Base-by-base conservation (phyloP, 92 coral and sea anemone genomes). In the Porites rus region DNA sequence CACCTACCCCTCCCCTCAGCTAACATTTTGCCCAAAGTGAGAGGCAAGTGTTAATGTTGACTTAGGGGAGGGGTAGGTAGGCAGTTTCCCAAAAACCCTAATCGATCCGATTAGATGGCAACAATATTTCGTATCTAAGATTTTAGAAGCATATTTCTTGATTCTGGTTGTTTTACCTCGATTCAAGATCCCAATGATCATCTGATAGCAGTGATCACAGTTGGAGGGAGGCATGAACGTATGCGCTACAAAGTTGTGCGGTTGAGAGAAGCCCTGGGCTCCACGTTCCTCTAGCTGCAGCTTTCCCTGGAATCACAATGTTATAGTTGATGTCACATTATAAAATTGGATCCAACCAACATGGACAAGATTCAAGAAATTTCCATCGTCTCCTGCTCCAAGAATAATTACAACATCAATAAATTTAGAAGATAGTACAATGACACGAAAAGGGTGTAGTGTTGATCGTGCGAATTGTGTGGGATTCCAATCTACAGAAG, bases 181-280 rank as follows among this genome's bases (percentile, higher is more conserved):
- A 67, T 88, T 96, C 62, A 90, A 85, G 56, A 97, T 92, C 19
- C 95, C 96, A 87, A 96, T 91, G 80, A 97, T 95, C 79, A 96
- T 76, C 90, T 96, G 95, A 28, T 91, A 86, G 72, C 99, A 97
- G 82, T 88, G 89, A 73, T 97, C 99, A 43, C 99, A 97, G 84
- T 97, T 95, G 54, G 99, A 88, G n/a, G 99, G 99, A 43, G 98
- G 94, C 72, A 97, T 81, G 80, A 97, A 97, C 78, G 92, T 82
- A 65, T 97, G 94, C 80, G 93, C 83, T 53, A 81, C 95, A 94
- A 97, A 97, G 83, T 92, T 88, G 89, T 97, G 99, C 10, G 99
- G 99, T 67, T 97, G 99, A 2, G 99, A 93, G 76, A 97, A 97
- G 24, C 99, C 99, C 63, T 95, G 96, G 12, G 98, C 98, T 72